Base-by-base conservation (phyloP, 2,888 invertebrate genomes). In the Yponomeuta malinellus region DNA sequence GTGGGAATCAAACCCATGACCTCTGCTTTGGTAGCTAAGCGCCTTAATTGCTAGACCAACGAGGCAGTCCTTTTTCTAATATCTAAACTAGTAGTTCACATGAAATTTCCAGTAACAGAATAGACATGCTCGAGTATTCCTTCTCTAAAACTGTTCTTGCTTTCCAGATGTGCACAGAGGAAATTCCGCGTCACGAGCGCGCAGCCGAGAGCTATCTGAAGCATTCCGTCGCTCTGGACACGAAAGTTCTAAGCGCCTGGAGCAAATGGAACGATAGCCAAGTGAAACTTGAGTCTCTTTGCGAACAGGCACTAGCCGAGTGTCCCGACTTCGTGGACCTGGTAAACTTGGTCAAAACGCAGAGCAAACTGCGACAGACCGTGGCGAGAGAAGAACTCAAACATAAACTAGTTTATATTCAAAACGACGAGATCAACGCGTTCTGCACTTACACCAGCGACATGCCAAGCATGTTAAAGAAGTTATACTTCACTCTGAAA, bases 401-500 rank as follows among this genome's bases (percentile, higher is more conserved):
- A 70, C 75, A 83, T 64, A 88, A 88, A 74, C 73, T 93, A 1
- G 73, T 87, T 0, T 63, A 76, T 0, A 89, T 93, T 59, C 86
- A 92, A 71, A 89, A 92, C 63, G 89, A 92, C 15, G 93, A 94
- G 72, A 89, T 92, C n/a, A 86, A 87, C n/a, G 89, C 92, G 0
- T 82, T 89, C 48, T 88, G 91, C 0, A 89, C 90, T 23, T 93
- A 93, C 72, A 87, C 90, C 74, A 89, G 86, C 71, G 89, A 89
- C 23, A 90, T 94, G 89, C 93, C 93, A 0, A 81, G 78, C 2
- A 89, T 94, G 76, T 81, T 95, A 6, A 93, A 93, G 72, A 93
- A 93, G 70, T 90, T 94, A 66, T 94, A 94, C 76, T 80, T 93
- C 15, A 93, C 93, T 0, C 84, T 95, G 6, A 90, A 93, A 78